Percentiles rank a stretch among this genome's conserved stretches.
These are phyloP conservation scores for Polyploca ridens DNA, from an alignment of 2,888 invertebrate species.

Conservation along the genomic window DNA sequence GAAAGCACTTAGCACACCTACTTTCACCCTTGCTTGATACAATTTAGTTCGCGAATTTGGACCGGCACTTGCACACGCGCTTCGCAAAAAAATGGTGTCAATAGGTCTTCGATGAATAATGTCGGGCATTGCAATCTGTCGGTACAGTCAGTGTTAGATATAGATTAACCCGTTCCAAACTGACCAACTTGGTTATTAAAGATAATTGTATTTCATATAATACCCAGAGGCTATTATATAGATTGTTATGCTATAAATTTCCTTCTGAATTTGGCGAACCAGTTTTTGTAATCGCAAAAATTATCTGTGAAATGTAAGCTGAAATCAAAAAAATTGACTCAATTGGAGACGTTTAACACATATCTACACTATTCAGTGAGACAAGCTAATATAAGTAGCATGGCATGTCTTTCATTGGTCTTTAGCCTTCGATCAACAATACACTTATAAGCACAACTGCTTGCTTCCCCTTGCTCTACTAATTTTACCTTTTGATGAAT, in stretches of 20 bases:
- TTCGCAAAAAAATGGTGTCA: conserved; percentile 69
- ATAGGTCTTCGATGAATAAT: conserved; percentile 64
- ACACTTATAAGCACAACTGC: no score
- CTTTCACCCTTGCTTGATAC: conserved; percentile 65
- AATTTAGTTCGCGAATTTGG: conserved; percentile 71
- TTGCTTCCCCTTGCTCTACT: no score
- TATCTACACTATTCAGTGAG: no score
- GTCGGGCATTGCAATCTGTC: conserved; percentile 50
- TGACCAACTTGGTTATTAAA: conserved; percentile 3
- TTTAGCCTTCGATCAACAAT: no score
- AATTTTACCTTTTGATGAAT: no score
- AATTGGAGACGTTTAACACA: no score
- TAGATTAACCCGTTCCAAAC: conserved; percentile 37
- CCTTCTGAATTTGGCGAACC: not conserved
- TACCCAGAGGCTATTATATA: not conserved
- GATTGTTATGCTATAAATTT: not conserved
- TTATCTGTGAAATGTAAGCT: not conserved
- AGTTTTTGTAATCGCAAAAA: not conserved
- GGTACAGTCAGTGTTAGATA: conserved; percentile 36
- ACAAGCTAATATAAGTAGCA: no score
- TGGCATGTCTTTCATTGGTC: no score
- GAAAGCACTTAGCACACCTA: conserved; percentile 63
- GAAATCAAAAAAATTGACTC: no score
- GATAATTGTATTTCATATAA: not conserved
- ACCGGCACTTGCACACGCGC: conserved; percentile 61